Evolutionary conservation across 2,113 vertebrate genomes (phyloP).

Genomic region (Lampris incognitus): DNA sequence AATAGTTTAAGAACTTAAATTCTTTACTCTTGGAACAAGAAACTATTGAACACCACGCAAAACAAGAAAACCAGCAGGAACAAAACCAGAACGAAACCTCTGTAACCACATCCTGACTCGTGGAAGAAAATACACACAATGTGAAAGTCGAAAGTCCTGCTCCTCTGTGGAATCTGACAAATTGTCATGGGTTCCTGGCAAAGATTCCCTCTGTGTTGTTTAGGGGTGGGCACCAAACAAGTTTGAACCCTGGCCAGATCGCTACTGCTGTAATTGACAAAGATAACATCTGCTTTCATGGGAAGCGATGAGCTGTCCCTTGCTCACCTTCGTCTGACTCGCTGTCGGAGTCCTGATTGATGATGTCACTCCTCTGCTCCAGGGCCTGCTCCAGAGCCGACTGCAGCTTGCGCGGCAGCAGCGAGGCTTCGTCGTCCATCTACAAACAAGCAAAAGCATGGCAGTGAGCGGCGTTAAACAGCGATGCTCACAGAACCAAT

Average conservation of each 20-base stretch:
- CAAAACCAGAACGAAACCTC: too few relatives aligned
- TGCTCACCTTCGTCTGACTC: constrained; percentile 96
- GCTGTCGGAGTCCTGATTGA: constrained; percentile 97
- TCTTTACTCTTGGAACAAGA: neutral
- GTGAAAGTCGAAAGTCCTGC: neutral
- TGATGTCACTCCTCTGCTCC: constrained; percentile 95
- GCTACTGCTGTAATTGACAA: constrained; percentile 28
- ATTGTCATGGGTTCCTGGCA: constrained; percentile 17
- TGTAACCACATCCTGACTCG: too few relatives aligned
- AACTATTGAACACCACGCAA: neutral
- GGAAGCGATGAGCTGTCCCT: constrained; percentile 31
- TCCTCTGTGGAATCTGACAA: constrained; percentile 31
- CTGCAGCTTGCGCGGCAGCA: constrained; percentile 97
- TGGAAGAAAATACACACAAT: neutral
- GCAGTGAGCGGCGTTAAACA: constrained; percentile 61
- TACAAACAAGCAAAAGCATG: constrained; percentile 70
- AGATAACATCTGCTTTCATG: constrained; percentile 39
- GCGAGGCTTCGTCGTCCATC: constrained; percentile 98
- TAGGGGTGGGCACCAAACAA: constrained; percentile 12
- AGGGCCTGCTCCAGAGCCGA: constrained; percentile 97
- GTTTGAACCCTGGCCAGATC: neutral
- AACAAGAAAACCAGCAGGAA: neutral
- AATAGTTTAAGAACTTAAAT: neutral
- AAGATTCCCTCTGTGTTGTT: constrained; percentile 11
- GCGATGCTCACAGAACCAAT: constrained; percentile 8